A percentile compares a stretch with the other conserved stretches of the same genome.
These are phyloP conservation scores for Crenuchus spilurus DNA, from an alignment of 2,797 vertebrate species.

Conservation along the genomic window DNA sequence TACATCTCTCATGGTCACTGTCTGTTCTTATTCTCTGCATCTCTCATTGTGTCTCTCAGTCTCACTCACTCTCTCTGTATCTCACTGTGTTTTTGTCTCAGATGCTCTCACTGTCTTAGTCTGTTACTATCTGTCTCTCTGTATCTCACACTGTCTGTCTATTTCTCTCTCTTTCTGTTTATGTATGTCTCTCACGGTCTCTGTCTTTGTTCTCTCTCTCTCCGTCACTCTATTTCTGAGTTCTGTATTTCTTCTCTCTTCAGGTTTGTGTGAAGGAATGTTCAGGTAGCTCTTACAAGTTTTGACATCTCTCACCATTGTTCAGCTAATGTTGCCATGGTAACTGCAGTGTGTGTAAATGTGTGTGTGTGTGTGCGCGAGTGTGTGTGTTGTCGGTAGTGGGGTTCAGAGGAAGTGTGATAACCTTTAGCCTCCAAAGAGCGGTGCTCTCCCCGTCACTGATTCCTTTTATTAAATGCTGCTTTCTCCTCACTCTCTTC, in stretches of 20 bases:
- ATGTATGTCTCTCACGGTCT: no score
- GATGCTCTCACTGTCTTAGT: background rate
- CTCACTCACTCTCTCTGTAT: no score
- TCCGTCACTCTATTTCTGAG: no score
- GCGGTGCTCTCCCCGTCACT: slow-evolving; percentile 28
- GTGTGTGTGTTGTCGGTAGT: slow-evolving; percentile 29
- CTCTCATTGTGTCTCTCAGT: no score
- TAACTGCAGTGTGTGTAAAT: slow-evolving; percentile 18
- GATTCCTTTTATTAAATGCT: slow-evolving; percentile 46
- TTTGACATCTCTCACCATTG: slow-evolving; percentile 35
- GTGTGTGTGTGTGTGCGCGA: background rate
- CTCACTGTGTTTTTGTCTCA: background rate
- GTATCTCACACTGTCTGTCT: no score
- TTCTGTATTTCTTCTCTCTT: slow-evolving; percentile 27
- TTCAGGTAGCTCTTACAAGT: slow-evolving; percentile 47
- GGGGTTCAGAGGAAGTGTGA: slow-evolving; percentile 50
- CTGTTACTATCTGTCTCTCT: slow-evolving; percentile 21
- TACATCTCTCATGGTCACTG: no score
- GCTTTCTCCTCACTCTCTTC: slow-evolving; percentile 30
- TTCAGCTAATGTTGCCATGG: slow-evolving; percentile 42
- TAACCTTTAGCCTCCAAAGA: slow-evolving; percentile 49
- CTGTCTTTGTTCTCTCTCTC: no score
- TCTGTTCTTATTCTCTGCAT: no score
- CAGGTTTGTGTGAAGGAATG: slow-evolving; percentile 28
- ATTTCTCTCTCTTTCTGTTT: no score